A percentile compares a stretch with the other conserved stretches of the same genome.
Conservation (phyloP, 1,140 invertebrate species). For the Drepana arcuata region DNA sequence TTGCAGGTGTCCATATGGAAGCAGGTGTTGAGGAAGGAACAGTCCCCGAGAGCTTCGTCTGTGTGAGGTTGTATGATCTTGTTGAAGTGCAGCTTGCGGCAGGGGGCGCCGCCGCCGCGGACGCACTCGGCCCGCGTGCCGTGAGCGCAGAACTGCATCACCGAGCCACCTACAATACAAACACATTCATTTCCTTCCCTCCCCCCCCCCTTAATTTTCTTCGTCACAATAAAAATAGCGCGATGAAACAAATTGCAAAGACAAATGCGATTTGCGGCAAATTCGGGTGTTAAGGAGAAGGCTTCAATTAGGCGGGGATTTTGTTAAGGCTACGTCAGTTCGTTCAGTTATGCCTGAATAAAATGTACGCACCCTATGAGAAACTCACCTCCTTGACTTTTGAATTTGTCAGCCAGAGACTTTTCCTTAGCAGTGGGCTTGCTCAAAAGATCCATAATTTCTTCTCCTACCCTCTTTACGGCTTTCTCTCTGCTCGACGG, state of each 20-base stretch:
- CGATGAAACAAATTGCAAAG: too few species aligned
- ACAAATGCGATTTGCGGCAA: too few species aligned
- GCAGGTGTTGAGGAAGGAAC: conserved; percentile 98
- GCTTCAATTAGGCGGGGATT: too few species aligned
- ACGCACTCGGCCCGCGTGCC: conserved; percentile 93
- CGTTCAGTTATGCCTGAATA: too few species aligned
- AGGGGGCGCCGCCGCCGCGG: conserved; percentile 40
- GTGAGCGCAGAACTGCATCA: conserved; percentile 97
- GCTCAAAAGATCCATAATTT: conserved; percentile 94
- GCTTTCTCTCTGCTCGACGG: conserved; percentile 96
- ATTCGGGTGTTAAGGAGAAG: too few species aligned
- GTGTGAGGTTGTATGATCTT: conserved; percentile 98
- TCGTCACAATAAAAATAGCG: too few species aligned
- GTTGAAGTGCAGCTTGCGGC: conserved; percentile 93
- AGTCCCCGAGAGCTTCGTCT: conserved; percentile 95
- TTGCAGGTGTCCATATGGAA: conserved; percentile 99
- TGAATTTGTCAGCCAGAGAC: conserved; percentile 93
- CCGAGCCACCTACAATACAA: conserved; percentile 90
- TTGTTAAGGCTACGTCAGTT: too few species aligned
- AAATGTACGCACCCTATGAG: too few species aligned
- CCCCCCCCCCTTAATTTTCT: too few species aligned
- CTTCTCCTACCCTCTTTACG: conserved; percentile 95
- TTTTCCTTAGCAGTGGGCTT: conserved; percentile 97
- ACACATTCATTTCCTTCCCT: too few species aligned
- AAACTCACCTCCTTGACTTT: conserved; percentile 90